Evolutionary conservation across 2,888 invertebrate genomes (phyloP).

Genomic region (Odontocerum albicorne): DNA sequence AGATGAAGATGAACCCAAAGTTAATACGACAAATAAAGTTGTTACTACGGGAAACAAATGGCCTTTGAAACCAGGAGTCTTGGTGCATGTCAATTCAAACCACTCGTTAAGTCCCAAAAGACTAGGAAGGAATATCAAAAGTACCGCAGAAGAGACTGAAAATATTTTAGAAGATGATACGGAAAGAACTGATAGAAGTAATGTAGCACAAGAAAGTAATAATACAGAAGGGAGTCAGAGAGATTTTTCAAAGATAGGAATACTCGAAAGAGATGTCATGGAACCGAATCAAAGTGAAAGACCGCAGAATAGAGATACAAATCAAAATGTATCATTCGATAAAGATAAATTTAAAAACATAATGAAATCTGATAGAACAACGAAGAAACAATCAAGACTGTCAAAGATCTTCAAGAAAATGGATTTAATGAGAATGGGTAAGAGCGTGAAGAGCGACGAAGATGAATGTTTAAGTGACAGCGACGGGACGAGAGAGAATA

Average conservation of each 20-base stretch:
- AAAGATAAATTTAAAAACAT: conserved; percentile 36
- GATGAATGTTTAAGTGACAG: conserved; percentile 44
- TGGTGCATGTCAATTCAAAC: conserved; percentile 84
- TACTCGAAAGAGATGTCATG: conserved; percentile 48
- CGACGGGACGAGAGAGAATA: conserved; percentile 43
- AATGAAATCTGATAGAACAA: conserved; percentile 49
- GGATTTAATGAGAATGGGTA: conserved; percentile 41
- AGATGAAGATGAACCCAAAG: conserved; percentile 42
- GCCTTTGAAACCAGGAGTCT: conserved; percentile 86
- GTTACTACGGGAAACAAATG: conserved; percentile 67
- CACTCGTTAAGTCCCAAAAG: conserved; percentile 66
- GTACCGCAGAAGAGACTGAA: conserved; percentile 38
- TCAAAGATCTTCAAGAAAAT: conserved; percentile 43
- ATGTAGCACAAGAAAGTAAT: conserved; percentile 36
- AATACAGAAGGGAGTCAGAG: conserved; percentile 36
- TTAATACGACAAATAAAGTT: conserved; percentile 37
- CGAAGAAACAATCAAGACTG: conserved; percentile 45
- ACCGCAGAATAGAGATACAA: conserved; percentile 13
- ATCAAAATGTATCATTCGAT: conserved; percentile 41
- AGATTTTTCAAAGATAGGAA: conserved; percentile 45
- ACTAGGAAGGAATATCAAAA: conserved; percentile 40
- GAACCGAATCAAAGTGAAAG: conserved; percentile 38
- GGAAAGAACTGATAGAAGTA: conserved; percentile 2
- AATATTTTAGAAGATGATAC: not conserved
- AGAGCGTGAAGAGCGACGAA: conserved; percentile 47